Percentiles rank a stretch among this genome's conserved stretches.
These are phyloP conservation scores for Metaphire vulgaris DNA, from an alignment of 1,140 invertebrate species.

Conservation along the genomic window DNA sequence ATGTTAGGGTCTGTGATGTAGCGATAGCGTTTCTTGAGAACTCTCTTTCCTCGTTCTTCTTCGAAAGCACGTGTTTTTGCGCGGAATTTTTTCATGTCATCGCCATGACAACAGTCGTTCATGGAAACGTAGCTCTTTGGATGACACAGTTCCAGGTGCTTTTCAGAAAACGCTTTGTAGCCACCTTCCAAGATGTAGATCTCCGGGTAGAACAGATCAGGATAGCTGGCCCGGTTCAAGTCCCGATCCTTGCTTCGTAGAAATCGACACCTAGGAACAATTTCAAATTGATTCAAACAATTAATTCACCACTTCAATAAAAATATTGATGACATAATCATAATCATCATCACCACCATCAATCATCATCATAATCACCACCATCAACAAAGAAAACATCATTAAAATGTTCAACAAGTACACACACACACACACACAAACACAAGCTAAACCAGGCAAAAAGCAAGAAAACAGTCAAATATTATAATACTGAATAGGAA, in stretches of 20 bases:
- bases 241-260: conserved; percentile 72
- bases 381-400: background rate
- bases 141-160: conserved; percentile 60
- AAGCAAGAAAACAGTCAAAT: background rate
- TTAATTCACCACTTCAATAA: background rate
- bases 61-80: conserved; percentile 67
- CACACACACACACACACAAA: too few relatives aligned
- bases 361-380: too few relatives aligned
- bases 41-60: conserved; percentile 31
- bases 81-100: conserved; percentile 66
- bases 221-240: conserved; percentile 72
- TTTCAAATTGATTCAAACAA: background rate
- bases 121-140: conserved; percentile 71
- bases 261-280: conserved; percentile 58
- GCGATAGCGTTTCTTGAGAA: background rate
- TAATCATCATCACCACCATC: too few relatives aligned
- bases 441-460: background rate
- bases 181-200: conserved; percentile 85
- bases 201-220: conserved; percentile 78
- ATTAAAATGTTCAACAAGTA: background rate
- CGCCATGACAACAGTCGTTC: conserved; percentile 66
- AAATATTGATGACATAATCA: background rate
- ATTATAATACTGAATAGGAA: background rate
- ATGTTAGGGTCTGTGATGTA: too few relatives aligned
- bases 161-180: conserved; percentile 74